Evolutionary conservation across 2,888 invertebrate species (phyloP), one percentile per base, ranked within the genome.

Genomic region (Diplolepis rosae): DNA sequence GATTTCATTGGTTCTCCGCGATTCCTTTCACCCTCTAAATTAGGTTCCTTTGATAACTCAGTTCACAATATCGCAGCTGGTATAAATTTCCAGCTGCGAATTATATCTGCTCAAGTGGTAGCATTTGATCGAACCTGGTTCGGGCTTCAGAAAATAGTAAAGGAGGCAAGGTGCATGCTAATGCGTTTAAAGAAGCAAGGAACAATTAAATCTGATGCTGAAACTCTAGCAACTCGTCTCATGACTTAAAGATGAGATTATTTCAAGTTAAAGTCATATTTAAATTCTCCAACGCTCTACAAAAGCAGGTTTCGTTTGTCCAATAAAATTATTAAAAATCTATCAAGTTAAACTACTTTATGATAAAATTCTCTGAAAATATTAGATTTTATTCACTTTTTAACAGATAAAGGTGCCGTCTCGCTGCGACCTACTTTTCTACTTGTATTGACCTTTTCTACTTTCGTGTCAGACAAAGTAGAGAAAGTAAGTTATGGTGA

Each of bases 161-260:
- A 39, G 61, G 22, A 56, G 18, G 22, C 24, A 61, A 39, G 61
- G 39, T 61, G 61, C 61, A 32, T 15, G 56, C 56, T 24, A 22
- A 61, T 61, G 61, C n/a, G n/a, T n/a, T n/a, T n/a, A n/a, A n/a
- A n/a, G n/a, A n/a, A n/a, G n/a, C n/a, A 22, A 24, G 24, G 35
- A n/a, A 61, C 61, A 61, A 61, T 61, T 61, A 61, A 39, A 61
- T 22, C 61, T 13, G 39, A 18, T 9, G 9, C 18, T 18, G 3
- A 45, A 4, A 7, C 39, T 52, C 39, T 61, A 24, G 27, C n/a
- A 61, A 61, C 22, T 22, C 13, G 35, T 22, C 32, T 61, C 61
- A 39, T 61, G 61, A 24, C 39, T 54, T 61, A 61, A 39, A 61
- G 39, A 61, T 61, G 61, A 61, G 56, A 30, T 15, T 52, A 28